These are phyloP conservation scores for Cancer borealis DNA, from an alignment of 2,888 invertebrate species.

Conservation along the genomic window DNA sequence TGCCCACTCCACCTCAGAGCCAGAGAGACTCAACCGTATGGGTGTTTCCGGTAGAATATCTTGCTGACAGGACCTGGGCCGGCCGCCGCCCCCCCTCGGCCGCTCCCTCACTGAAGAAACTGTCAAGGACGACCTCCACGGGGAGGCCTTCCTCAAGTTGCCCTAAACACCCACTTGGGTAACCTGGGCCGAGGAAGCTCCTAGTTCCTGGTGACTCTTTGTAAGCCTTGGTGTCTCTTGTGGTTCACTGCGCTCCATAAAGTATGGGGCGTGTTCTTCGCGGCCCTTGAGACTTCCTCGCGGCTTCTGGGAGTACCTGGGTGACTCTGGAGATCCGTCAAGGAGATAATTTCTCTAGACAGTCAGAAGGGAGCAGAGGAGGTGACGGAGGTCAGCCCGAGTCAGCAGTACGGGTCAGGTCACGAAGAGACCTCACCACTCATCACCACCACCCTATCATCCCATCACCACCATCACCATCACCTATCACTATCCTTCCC, in stretches of 20 bases:
- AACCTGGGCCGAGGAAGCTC: conserved; percentile 9
- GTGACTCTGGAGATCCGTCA: neutral
- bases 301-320: neutral
- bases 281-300: neutral
- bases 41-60: conserved; percentile 72
- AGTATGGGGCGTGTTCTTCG: neutral
- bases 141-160: conserved; percentile 57
- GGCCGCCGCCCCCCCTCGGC: conserved; percentile 55
- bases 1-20: conserved; percentile 77
- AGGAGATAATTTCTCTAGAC: neutral
- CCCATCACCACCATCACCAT: neutral
- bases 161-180: conserved; percentile 38
- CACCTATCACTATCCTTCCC: neutral
- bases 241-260: neutral
- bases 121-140: conserved; percentile 59
- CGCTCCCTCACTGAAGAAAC: conserved; percentile 71
- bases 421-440: neutral
- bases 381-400: conserved; percentile 27
- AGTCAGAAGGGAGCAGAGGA: conserved; percentile 3
- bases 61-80: conserved; percentile 72
- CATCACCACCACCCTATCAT: neutral
- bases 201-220: neutral
- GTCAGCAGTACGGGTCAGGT: neutral
- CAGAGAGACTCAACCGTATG: conserved; percentile 74
- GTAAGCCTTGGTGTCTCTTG: neutral